These are phyloP conservation scores for Cercopithecus mona DNA, from an alignment of 2,113 vertebrate species.

Conservation along the genomic window DNA sequence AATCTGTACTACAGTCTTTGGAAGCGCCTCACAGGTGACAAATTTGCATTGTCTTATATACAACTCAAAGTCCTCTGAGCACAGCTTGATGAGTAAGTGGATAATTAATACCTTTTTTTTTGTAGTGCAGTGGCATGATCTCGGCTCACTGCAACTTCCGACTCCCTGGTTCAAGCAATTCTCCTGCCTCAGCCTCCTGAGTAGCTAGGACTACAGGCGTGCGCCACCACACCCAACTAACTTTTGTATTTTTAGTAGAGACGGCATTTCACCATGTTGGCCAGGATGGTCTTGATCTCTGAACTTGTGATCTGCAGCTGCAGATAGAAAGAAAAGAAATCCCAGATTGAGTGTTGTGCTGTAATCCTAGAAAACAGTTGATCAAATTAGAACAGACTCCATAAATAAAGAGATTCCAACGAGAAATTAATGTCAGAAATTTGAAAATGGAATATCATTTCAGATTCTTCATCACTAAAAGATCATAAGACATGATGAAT, in stretches of 20 bases:
- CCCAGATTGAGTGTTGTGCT: neutral
- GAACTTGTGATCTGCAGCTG: neutral
- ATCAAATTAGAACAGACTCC: neutral
- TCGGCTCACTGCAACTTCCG: too few species aligned
- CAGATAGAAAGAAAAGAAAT: neutral
- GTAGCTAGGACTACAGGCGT: too few species aligned
- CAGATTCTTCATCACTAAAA: slow-evolving; percentile 43
- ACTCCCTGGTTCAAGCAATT: too few species aligned
- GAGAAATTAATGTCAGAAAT: slow-evolving; percentile 20
- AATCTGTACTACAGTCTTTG: neutral
- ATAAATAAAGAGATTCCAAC: neutral
- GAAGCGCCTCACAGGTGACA: neutral
- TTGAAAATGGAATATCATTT: neutral
- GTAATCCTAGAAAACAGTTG: neutral
- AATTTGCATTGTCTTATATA: neutral
- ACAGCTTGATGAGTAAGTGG: neutral
- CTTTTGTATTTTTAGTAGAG: too few species aligned
- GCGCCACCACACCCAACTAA: too few species aligned
- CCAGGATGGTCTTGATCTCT: too few species aligned
- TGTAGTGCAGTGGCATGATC: too few species aligned
- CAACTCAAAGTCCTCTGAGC: neutral
- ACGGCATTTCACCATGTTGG: too few species aligned
- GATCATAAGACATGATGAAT: neutral
- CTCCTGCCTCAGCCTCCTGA: too few species aligned
- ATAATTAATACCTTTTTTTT: neutral